A percentile compares a stretch with the other conserved stretches of the same genome.
These are phyloP conservation scores for Drosophila navojoa DNA, from an alignment of 1,140 invertebrate species.

Conservation along the genomic window DNA sequence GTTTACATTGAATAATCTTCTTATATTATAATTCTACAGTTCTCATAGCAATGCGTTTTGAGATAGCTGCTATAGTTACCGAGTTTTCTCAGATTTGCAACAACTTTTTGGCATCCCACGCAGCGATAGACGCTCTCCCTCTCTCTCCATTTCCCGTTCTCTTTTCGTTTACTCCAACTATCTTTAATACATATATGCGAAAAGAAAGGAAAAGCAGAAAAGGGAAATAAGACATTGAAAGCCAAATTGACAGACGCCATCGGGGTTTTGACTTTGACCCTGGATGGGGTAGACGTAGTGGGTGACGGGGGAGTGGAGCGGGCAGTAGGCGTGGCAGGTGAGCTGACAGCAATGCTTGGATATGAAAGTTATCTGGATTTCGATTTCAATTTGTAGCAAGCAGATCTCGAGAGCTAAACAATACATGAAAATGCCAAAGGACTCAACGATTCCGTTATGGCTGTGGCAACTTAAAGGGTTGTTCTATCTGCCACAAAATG, in stretches of 20 bases:
- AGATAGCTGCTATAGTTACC: too few relatives aligned
- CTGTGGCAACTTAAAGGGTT: slow-evolving; percentile 25
- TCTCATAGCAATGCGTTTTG: too few relatives aligned
- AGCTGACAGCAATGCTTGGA: slow-evolving; percentile 7
- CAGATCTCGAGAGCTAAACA: slow-evolving; percentile 20
- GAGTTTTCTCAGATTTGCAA: too few relatives aligned
- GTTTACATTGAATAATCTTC: too few relatives aligned
- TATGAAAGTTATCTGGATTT: slow-evolving; percentile 22
- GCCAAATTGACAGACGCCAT: slow-evolving; percentile 39
- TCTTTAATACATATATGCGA: neutral
- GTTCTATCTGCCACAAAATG: slow-evolving; percentile 29
- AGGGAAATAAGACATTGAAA: neutral
- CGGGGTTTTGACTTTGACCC: slow-evolving; percentile 33
- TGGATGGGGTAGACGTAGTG: too few relatives aligned
- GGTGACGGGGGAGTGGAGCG: neutral
- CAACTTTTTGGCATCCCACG: too few relatives aligned
- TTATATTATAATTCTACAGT: too few relatives aligned
- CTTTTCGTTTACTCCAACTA: neutral
- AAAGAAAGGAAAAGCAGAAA: neutral
- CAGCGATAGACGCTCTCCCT: too few relatives aligned
- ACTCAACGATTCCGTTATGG: neutral
- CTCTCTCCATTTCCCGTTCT: neutral
- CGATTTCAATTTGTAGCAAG: slow-evolving; percentile 17
- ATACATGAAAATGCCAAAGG: slow-evolving; percentile 19
- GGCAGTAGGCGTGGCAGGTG: neutral